Conservation (phyloP, 2,113 vertebrate genomes). For the Hystrix brachyura region DNA sequence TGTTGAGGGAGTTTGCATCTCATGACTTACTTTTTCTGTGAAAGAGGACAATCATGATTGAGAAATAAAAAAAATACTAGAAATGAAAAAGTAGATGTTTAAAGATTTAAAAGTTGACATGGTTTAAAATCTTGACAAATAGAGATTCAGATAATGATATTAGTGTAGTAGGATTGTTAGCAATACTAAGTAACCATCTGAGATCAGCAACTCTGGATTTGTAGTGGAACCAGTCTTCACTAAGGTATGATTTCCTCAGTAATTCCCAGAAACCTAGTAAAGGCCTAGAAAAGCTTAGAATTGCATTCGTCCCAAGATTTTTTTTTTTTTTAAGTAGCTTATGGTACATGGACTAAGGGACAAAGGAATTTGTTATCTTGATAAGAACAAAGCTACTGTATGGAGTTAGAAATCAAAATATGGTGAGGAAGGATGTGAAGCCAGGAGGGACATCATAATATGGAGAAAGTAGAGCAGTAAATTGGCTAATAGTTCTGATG, state of each 20-base stretch:
- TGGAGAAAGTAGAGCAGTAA: background rate
- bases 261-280: background rate
- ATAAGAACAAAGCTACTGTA: conserved; percentile 36
- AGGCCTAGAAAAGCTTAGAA: background rate
- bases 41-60: background rate
- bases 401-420: background rate
- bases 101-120: background rate
- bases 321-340: background rate
- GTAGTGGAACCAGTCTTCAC: background rate
- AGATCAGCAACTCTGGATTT: background rate
- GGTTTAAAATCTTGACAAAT: conserved; percentile 41
- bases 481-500: background rate
- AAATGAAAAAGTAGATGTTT: conserved; percentile 47
- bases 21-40: conserved; percentile 6
- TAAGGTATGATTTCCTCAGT: background rate
- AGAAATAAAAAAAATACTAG: background rate
- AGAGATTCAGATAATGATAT: background rate
- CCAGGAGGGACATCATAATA: background rate
- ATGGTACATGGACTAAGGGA: background rate
- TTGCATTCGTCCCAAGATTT: background rate
- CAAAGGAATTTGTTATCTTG: background rate
- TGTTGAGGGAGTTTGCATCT: background rate
- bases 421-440: background rate
- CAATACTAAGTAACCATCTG: background rate
- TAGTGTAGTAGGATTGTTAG: background rate